Conservation (phyloP, 1,140 invertebrate genomes). For the Cotesia chilonis region DNA sequence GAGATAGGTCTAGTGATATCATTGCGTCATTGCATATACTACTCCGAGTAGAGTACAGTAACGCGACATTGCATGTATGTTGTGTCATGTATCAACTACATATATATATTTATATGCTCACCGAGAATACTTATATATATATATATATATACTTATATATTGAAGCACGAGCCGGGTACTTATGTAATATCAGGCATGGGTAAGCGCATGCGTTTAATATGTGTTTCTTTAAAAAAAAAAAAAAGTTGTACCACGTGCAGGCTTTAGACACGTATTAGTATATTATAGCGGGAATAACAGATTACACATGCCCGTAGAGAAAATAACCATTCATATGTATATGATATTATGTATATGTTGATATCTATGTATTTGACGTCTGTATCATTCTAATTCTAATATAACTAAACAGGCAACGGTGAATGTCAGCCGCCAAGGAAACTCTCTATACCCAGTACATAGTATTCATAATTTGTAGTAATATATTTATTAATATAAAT, state of each 20-base stretch:
- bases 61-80: constrained; percentile 8
- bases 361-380: too few relatives aligned
- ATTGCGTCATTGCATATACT: constrained; percentile 2
- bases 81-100: constrained; percentile 25
- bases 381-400: too few relatives aligned
- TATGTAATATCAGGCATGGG: constrained; percentile 25
- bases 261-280: not conserved
- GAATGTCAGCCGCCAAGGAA: constrained; percentile 48
- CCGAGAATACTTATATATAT: not conserved
- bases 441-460: constrained; percentile 10
- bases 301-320: not conserved
- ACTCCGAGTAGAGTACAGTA: constrained; percentile 1
- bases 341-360: not conserved
- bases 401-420: constrained; percentile 23
- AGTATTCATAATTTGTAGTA: not conserved
- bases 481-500: not conserved
- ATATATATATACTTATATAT: not conserved
- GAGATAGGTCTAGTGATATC: constrained; percentile 1
- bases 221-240: not conserved
- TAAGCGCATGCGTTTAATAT: constrained; percentile 12
- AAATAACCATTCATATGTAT: not conserved
- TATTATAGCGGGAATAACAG: constrained; percentile 9
- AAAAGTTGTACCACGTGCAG: constrained; percentile 15
- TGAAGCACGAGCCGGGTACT: constrained; percentile 13
- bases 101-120: constrained; percentile 3